Evolutionary conservation across 2,797 vertebrate species (phyloP).

Genomic region (Lagorchestes hirsutus): DNA sequence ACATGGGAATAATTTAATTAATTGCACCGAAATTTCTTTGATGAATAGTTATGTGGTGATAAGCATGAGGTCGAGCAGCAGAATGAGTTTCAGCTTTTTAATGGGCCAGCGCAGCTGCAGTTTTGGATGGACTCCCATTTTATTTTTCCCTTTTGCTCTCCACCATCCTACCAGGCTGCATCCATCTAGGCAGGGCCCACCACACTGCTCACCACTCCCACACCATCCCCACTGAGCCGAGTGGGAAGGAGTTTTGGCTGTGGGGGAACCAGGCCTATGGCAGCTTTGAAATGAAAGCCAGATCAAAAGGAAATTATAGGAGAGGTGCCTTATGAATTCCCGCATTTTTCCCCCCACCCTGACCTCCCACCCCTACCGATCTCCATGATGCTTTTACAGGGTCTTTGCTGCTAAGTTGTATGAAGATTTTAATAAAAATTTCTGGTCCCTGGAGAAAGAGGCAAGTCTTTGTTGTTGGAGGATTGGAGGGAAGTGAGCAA

Average conservation of each 20-base stretch:
- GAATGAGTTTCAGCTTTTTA: slow-evolving; percentile 90
- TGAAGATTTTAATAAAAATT: slow-evolving; percentile 88
- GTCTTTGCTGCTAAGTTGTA: slow-evolving; percentile 83
- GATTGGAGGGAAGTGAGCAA: slow-evolving; percentile 85
- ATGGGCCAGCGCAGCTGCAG: slow-evolving; percentile 90
- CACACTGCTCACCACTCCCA: slow-evolving; percentile 38
- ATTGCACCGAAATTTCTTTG: slow-evolving; percentile 97
- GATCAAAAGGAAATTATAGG: slow-evolving; percentile 84
- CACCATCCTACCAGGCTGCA: background rate
- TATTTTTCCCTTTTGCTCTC: slow-evolving; percentile 53
- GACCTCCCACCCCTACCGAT: slow-evolving; percentile 36
- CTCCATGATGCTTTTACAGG: slow-evolving; percentile 82
- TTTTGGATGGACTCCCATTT: slow-evolving; percentile 86
- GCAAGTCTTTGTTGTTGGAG: slow-evolving; percentile 87
- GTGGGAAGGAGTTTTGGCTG: slow-evolving; percentile 75
- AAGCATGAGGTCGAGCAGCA: slow-evolving; percentile 91
- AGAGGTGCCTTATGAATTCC: slow-evolving; percentile 84
- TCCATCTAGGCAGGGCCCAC: slow-evolving; percentile 29
- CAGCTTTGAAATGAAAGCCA: slow-evolving; percentile 86
- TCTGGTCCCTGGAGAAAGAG: slow-evolving; percentile 86
- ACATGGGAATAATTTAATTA: slow-evolving; percentile 97
- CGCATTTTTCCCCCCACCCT: slow-evolving; percentile 66
- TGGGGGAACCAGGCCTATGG: slow-evolving; percentile 77
- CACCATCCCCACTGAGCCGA: slow-evolving; percentile 36
- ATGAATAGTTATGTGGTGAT: slow-evolving; percentile 96